Evolutionary conservation across 2,888 invertebrate genomes (phyloP).

Genomic region (Busseola fusca): DNA sequence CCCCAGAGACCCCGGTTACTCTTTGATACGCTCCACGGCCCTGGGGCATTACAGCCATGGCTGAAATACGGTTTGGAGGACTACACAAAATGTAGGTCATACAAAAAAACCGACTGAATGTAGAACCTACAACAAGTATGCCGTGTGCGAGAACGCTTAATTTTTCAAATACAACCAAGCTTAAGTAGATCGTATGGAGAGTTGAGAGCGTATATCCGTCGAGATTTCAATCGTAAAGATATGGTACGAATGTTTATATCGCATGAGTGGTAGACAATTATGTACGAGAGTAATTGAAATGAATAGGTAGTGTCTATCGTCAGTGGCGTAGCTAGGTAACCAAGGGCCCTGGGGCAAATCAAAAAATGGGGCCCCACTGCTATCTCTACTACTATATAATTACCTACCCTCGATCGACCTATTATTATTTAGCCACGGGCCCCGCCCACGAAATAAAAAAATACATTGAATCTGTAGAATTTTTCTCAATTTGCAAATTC

Average conservation of each 20-base stretch:
- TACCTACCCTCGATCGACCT: no score
- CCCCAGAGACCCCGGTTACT: no score
- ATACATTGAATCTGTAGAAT: no score
- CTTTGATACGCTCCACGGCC: no score
- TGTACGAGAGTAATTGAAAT: background rate
- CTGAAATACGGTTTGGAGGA: background rate
- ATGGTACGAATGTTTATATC: slow-evolving; percentile 12
- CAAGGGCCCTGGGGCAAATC: no score
- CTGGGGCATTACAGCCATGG: no score
- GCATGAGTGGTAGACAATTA: slow-evolving; percentile 3
- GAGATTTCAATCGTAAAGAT: background rate
- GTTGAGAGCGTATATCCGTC: background rate
- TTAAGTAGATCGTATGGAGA: background rate
- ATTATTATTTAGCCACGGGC: no score
- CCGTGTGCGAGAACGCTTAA: background rate
- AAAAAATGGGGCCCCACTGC: no score
- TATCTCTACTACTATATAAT: no score
- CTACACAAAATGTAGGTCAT: background rate
- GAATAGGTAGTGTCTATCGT: background rate
- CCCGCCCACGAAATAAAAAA: no score
- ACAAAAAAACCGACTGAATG: background rate
- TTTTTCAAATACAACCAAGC: background rate
- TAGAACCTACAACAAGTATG: background rate
- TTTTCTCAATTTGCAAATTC: no score
- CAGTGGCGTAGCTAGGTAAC: no score